Evolutionary conservation across 2,888 invertebrate genomes (phyloP), one percentile per base, ranked within the genome.

Genomic region (Adelphocoris suturalis): DNA sequence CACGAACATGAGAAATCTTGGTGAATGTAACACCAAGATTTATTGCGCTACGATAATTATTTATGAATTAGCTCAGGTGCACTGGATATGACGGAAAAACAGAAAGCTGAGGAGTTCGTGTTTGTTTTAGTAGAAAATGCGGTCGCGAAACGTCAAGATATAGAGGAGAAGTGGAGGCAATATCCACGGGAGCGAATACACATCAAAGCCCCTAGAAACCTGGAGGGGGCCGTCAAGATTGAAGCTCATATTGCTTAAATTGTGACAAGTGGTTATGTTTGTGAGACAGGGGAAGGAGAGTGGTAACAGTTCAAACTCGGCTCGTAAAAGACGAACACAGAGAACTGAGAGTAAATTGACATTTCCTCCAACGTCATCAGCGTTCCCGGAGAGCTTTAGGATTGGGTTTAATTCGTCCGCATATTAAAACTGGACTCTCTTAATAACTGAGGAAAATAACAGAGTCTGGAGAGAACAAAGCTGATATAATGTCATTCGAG

Each of bases 381-480:
- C 80, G 19, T 80, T 46, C 28, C 28, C 9, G 12, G 12, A 82
- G 55, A 19, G 52, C 52, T 52, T 52, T 52, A 5, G 82, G 47
- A 82, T 82, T 82, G 47, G 82, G 48, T 82, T 82, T 82, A 82
- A 82, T 82, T 82, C 48, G 82, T 82, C 82, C 82, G 82, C 82
- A 82, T 82, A 82, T 82, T 82, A 82, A 82, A 27, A n/a, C 16
- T n/a, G 78, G 78, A 47, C 78, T 80, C 46, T 37, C 28, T 80
- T 3, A 80, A 27, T n/a, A 16, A 47, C 16, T 13, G 37, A 46
- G 46, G 46, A 46, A 80, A 68, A 68, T 68, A 68, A 68, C 68
- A 23, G 68, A 23, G 16, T n/a, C 52, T n/a, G 68, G 12, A 23
- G 4, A 11, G 23, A 68, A 68, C 68, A 68, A 68, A 68, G 68